phyloP scores from a whole-genome alignment of 1,140 invertebrate genomes.

The Mizuhopecten yessoensis region DNA sequence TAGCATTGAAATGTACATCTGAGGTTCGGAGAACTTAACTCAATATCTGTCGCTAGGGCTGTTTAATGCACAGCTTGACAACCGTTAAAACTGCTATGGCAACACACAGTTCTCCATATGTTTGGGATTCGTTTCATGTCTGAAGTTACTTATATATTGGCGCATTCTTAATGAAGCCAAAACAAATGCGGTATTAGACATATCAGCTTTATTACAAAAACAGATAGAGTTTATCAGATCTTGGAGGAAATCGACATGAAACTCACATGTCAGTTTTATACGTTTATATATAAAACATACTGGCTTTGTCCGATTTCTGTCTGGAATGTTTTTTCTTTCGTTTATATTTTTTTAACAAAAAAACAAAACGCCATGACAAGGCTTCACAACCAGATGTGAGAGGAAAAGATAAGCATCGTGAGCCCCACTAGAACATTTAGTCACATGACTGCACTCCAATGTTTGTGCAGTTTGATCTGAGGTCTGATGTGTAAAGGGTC shows the following conservation, averaged over 20 bases:
- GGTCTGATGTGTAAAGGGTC: constrained; percentile 2
- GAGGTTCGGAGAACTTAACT: background rate
- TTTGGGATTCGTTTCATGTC: background rate
- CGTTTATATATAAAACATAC: background rate
- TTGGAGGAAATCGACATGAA: background rate
- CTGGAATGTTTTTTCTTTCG: background rate
- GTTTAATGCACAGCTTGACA: constrained; percentile 15
- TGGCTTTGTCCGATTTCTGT: background rate
- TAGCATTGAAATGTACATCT: background rate
- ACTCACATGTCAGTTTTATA: background rate
- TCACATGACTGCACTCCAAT: constrained; percentile 21
- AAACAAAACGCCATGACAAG: constrained; percentile 1
- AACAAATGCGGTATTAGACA: constrained; percentile 13
- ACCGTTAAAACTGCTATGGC: background rate
- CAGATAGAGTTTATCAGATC: constrained; percentile 14
- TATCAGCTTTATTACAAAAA: background rate
- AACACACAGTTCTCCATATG: constrained; percentile 18
- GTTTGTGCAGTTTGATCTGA: background rate
- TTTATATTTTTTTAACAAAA: too few relatives aligned
- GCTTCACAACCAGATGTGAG: background rate
- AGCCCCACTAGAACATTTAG: constrained; percentile 25
- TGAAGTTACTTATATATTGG: background rate
- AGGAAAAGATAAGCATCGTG: constrained; percentile 9
- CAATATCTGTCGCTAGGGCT: background rate
- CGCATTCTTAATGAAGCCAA: background rate